Base-by-base conservation (phyloP, 2,113 vertebrate genomes). In the Ammodytes marinus region DNA sequence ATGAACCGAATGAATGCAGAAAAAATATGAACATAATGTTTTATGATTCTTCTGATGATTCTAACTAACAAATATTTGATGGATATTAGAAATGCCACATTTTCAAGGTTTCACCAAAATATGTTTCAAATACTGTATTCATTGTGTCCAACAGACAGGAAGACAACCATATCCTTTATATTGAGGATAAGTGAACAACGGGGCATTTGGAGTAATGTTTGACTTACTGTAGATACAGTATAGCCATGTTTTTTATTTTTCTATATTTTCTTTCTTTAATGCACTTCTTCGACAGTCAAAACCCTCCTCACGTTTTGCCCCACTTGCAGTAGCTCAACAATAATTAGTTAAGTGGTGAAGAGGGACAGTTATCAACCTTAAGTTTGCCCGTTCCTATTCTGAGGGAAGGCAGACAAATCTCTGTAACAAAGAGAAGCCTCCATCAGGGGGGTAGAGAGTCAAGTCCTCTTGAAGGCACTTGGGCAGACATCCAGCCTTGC, bases 381-480 rank as follows among this genome's bases (percentile, higher is more conserved):
- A 58, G n/a, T 69, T 83, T 67, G 69, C 70, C 79, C 12, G 60
- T 69, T 82, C 82, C 55, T 75, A 54, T 86, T 87, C 84, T 80
- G 78, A 74, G 49, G 27, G 54, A 69, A 83, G 83, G 78, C 69
- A 75, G 71, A 87, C 86, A 89, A 87, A 86, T 91, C 71, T 72
- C 45, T 84, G 59, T 58, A 79, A 86, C 80, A 81, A 88, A 88
- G 78, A 78, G 76, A 76, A 78, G 78, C 65, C 83, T 85, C 70
- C 78, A 66, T 91, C 79, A 84, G 72, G 61, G 70, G 83, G 27
- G 84, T 72, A 83, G 77, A 73, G 74, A 88, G 83, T 83, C 82
- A 86, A 90, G 91, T 90, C 79, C 83, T 87, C 82, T 83, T 83
- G 85, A 87, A 91, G 87, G 72, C 87, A 74, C 81, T 86, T 58